Conservation (phyloP, 2,797 vertebrate genomes). For the Antrozous pallidus region DNA sequence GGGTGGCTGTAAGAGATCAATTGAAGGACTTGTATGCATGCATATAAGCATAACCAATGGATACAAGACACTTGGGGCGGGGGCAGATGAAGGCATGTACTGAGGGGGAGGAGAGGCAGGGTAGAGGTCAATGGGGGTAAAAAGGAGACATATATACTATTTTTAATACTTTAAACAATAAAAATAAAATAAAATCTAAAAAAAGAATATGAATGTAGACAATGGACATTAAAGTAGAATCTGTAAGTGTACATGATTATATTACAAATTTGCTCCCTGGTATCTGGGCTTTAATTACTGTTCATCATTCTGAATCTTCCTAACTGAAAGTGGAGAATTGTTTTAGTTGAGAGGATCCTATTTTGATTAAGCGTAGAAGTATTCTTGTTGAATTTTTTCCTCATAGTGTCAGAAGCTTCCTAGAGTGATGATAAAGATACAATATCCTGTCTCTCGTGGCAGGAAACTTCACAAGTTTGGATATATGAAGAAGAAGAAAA, state of each 20-base stretch:
- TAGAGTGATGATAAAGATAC: neutral
- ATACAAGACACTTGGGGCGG: too few species aligned
- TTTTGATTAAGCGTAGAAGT: neutral
- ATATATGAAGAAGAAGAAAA: neutral
- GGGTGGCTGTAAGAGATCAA: too few species aligned
- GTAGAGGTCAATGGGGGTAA: too few species aligned
- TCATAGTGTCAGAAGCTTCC: neutral
- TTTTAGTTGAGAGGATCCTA: neutral
- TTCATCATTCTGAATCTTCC: neutral
- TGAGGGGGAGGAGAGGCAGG: too few species aligned
- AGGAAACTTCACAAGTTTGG: neutral
- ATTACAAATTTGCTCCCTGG: neutral
- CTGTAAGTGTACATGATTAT: accelerated
- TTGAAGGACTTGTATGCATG: too few species aligned
- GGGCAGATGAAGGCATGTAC: too few species aligned
- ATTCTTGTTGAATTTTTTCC: neutral
- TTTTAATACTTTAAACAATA: too few species aligned
- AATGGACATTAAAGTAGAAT: neutral
- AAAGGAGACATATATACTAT: too few species aligned
- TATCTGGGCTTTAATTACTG: neutral
- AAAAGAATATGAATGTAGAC: too few species aligned
- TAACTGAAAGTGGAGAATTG: neutral
- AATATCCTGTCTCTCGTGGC: neutral
- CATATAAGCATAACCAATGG: too few species aligned
- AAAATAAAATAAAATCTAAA: too few species aligned